A percentile compares a stretch with the other conserved stretches of the same genome.
Evolutionary conservation across 1,140 invertebrate species (phyloP).

Genomic region (Drosophila carrolli): DNA sequence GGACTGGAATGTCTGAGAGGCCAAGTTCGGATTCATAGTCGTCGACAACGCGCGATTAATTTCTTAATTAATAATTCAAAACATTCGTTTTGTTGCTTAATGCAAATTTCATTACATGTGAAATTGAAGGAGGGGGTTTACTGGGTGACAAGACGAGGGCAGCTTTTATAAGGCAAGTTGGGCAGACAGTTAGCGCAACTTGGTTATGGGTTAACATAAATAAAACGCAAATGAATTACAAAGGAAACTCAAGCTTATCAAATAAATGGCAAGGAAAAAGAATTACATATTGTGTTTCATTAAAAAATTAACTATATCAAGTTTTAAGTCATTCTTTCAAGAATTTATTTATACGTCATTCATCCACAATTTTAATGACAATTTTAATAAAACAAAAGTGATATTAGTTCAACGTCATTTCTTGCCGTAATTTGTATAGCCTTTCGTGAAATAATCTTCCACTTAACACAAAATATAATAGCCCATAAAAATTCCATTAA

Average conservation of each 20-base stretch:
- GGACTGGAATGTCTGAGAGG: slow-evolving; percentile 47
- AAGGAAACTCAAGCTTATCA: not conserved
- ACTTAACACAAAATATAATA: not conserved
- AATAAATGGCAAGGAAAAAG: not conserved
- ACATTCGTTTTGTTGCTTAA: slow-evolving; percentile 38
- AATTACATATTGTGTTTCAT: not conserved
- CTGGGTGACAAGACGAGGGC: slow-evolving; percentile 29
- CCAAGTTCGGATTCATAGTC: slow-evolving; percentile 36
- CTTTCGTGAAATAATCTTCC: no score
- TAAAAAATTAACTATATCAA: no score
- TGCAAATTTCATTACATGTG: slow-evolving; percentile 50
- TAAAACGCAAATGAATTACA: slow-evolving; percentile 1
- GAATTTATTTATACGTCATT: no score
- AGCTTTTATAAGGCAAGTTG: slow-evolving; percentile 5
- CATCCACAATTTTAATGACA: no score
- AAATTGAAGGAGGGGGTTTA: not conserved
- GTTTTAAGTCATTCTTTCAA: no score
- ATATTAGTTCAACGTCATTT: no score
- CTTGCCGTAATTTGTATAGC: no score
- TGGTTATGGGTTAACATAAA: slow-evolving; percentile 3
- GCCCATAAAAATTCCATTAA: slow-evolving; percentile 6
- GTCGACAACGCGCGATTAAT: slow-evolving; percentile 54
- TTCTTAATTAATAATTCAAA: slow-evolving; percentile 74
- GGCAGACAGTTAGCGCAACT: not conserved
- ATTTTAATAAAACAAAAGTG: no score